These are phyloP conservation scores for Chromoteleia sp. DNA, from an alignment of 2,888 invertebrate genomes.

Conservation along the genomic window DNA sequence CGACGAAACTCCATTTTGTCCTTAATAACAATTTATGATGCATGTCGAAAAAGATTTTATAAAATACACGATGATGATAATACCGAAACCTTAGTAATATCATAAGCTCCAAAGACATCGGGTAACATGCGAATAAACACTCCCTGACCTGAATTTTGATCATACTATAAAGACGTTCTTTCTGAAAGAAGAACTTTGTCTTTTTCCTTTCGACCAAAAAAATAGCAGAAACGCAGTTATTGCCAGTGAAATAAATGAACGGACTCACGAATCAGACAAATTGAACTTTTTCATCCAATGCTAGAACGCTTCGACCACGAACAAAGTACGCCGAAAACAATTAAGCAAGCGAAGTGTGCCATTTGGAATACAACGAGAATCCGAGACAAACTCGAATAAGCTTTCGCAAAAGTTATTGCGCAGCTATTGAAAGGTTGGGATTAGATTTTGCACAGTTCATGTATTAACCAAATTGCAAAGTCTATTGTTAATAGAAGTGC, in stretches of 20 bases:
- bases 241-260: neutral
- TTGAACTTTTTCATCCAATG: too few species aligned
- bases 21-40: conserved; percentile 27
- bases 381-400: conserved; percentile 10
- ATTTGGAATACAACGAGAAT: neutral
- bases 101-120: conserved; percentile 22
- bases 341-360: neutral
- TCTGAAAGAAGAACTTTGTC: conserved; percentile 5
- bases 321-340: conserved; percentile 2
- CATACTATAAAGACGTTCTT: conserved; percentile 11
- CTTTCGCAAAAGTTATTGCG: neutral
- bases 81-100: conserved; percentile 29
- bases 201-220: neutral
- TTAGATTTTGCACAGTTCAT: neutral
- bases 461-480: too few species aligned
- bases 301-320: too few species aligned
- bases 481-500: too few species aligned
- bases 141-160: conserved; percentile 35
- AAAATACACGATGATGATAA: conserved; percentile 30
- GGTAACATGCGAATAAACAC: conserved; percentile 23
- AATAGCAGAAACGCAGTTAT: neutral
- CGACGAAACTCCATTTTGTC: conserved; percentile 5
- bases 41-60: conserved; percentile 11
- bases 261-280: neutral
- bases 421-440: neutral